A percentile compares a stretch with the other conserved stretches of the same genome.
Conservation (phyloP, 2,888 invertebrate genomes). For the Thymelicus lineola region DNA sequence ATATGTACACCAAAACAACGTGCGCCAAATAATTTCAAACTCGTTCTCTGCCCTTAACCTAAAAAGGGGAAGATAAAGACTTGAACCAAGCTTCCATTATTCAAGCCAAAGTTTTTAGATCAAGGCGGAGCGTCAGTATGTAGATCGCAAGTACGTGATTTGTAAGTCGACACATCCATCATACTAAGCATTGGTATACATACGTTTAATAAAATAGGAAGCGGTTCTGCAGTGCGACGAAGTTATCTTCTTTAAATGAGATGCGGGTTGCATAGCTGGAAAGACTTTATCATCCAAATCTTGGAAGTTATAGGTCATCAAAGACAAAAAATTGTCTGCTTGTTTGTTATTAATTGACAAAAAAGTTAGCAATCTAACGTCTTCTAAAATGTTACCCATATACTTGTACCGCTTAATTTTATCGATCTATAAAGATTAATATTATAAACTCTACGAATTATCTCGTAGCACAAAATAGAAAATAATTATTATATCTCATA, state of each 20-base stretch:
- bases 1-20: not conserved
- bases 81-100: conserved; percentile 18
- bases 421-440: no score
- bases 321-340: no score
- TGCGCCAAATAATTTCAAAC: not conserved
- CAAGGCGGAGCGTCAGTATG: conserved; percentile 22
- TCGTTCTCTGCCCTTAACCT: conserved; percentile 21
- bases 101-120: conserved; percentile 28
- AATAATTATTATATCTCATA: no score
- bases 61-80: conserved; percentile 27
- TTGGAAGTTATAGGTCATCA: no score
- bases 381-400: no score
- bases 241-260: not conserved
- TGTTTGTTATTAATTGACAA: no score
- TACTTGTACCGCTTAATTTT: no score
- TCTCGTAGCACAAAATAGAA: no score
- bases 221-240: conserved; percentile 4
- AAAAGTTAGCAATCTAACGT: no score
- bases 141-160: conserved; percentile 15
- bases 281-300: no score
- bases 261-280: not conserved
- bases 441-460: no score
- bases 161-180: conserved; percentile 5
- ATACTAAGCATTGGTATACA: not conserved
- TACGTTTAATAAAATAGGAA: conserved; percentile 7